These are phyloP conservation scores for Cynaeus angustus DNA, from an alignment of 2,888 invertebrate species.

Conservation along the genomic window DNA sequence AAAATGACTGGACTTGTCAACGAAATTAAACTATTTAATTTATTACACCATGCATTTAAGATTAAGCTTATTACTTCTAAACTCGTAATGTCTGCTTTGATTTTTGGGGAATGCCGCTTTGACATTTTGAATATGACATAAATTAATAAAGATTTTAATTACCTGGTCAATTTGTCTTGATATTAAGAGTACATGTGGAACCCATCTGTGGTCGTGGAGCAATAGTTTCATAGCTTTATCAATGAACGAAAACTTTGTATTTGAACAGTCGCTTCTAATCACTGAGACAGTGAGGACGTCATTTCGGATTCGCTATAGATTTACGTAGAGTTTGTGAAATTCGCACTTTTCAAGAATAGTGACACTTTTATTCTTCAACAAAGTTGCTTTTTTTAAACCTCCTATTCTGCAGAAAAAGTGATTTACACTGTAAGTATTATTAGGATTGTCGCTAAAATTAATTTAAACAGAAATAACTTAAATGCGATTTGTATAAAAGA, in stretches of 20 bases:
- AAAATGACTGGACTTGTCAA: constrained; percentile 7
- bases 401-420: too few relatives aligned
- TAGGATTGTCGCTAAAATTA: too few relatives aligned
- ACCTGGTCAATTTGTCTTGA: constrained; percentile 7
- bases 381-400: too few relatives aligned
- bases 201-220: constrained; percentile 7
- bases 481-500: background rate
- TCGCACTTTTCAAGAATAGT: too few relatives aligned
- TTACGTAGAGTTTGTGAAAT: background rate
- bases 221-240: constrained; percentile 25
- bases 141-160: constrained; percentile 7
- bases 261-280: constrained; percentile 29
- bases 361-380: too few relatives aligned
- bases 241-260: constrained; percentile 13
- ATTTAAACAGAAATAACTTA: background rate
- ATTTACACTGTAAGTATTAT: too few relatives aligned
- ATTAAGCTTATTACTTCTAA: background rate
- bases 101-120: background rate
- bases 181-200: constrained; percentile 14
- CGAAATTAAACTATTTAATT: constrained; percentile 22
- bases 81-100: background rate
- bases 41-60: constrained; percentile 11
- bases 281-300: constrained; percentile 18
- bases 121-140: background rate
- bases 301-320: constrained; percentile 14